Evolutionary conservation across 1,140 invertebrate genomes (phyloP).

Genomic region (Alviniconcha marisindica): DNA sequence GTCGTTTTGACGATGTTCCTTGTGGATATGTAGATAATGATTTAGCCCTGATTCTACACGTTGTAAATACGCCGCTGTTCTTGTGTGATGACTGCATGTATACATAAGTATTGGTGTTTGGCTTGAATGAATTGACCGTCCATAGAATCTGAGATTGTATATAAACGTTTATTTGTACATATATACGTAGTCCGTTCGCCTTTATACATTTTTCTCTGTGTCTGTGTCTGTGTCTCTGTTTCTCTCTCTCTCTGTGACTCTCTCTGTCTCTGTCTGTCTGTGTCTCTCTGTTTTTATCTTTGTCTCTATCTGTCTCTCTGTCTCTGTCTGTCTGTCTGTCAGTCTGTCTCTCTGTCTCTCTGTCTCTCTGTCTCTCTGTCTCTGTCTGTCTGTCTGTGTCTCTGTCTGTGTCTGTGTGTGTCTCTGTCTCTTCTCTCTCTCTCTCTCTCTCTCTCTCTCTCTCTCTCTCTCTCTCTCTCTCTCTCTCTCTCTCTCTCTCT

Average conservation of each 20-base stretch:
- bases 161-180: too few species aligned
- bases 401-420: background rate
- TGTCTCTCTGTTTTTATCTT: background rate
- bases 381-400: conserved; percentile 1
- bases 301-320: background rate
- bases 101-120: too few species aligned
- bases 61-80: too few species aligned
- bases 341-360: background rate
- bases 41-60: too few species aligned
- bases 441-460: background rate
- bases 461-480: background rate
- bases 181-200: too few species aligned
- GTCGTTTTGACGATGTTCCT: too few species aligned
- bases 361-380: conserved; percentile 5
- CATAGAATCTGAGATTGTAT: too few species aligned
- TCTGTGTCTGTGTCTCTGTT: background rate
- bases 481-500: background rate
- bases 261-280: background rate
- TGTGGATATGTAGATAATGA: too few species aligned
- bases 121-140: too few species aligned
- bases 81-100: too few species aligned
- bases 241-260: background rate
- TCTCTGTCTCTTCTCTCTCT: background rate
- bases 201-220: background rate
- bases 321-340: background rate